These are phyloP conservation scores for Parotocinclus haroldoi DNA, from an alignment of 2,797 vertebrate genomes.

Conservation along the genomic window DNA sequence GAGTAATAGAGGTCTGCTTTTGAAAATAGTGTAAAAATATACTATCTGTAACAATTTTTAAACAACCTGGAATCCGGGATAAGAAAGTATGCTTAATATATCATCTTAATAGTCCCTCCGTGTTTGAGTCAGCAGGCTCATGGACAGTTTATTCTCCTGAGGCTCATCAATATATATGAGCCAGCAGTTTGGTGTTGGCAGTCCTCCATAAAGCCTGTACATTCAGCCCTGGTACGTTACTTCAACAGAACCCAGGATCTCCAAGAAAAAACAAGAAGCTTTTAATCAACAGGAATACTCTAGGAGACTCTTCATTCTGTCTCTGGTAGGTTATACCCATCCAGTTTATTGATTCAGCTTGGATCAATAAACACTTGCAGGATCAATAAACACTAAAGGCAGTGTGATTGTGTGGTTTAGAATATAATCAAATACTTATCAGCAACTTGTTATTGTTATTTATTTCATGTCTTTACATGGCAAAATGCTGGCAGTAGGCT, in stretches of 20 bases:
- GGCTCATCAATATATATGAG: conserved; percentile 48
- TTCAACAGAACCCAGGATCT: not conserved
- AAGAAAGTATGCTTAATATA: no score
- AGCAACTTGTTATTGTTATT: no score
- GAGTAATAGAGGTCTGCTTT: no score
- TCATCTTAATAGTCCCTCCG: no score
- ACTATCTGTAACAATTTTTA: no score
- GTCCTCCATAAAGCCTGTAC: conserved; percentile 56
- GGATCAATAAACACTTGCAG: no score
- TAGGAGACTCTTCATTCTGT: conserved; percentile 33
- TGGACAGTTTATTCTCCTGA: not conserved
- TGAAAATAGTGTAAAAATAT: no score
- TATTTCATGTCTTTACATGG: not conserved
- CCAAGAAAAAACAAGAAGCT: conserved; percentile 3
- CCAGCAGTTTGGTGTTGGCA: conserved; percentile 41
- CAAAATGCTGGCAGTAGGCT: conserved; percentile 1
- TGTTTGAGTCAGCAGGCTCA: no score
- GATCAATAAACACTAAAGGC: not conserved
- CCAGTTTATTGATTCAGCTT: no score
- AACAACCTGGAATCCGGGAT: no score
- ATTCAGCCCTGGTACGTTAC: conserved; percentile 1
- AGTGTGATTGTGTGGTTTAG: no score
- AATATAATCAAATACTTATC: no score
- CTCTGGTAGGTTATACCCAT: conserved; percentile 56
- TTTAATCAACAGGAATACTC: conserved; percentile 6